Conservation (phyloP, 2,797 vertebrate species). For the Oreonectes daqikongensis region DNA sequence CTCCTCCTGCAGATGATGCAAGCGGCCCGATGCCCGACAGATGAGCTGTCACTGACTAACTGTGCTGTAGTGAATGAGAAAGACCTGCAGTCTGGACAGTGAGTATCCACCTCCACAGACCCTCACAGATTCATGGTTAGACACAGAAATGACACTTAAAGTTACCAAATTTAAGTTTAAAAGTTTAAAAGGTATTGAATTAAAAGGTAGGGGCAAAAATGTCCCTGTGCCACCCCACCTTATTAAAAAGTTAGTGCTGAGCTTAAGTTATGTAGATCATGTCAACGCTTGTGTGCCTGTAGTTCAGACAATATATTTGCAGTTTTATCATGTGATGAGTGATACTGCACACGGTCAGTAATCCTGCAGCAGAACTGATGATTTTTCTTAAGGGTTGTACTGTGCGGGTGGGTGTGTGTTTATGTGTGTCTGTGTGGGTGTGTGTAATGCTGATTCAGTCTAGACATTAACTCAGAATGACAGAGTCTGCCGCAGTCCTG, state of each 20-base stretch:
- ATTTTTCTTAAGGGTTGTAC: neutral
- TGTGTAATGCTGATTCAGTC: conserved; percentile 28
- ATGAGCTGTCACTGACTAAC: conserved; percentile 93
- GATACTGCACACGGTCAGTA: neutral
- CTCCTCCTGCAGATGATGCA: conserved; percentile 82
- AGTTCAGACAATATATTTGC: neutral
- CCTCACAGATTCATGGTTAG: neutral
- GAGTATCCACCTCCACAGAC: conserved; percentile 70
- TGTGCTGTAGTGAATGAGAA: conserved; percentile 95
- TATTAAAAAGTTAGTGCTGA: too few relatives aligned
- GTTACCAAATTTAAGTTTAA: neutral
- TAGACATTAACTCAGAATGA: conserved; percentile 45
- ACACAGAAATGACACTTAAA: neutral
- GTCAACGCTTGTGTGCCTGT: too few relatives aligned
- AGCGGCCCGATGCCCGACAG: conserved; percentile 92
- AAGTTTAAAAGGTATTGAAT: too few relatives aligned
- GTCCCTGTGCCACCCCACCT: neutral
- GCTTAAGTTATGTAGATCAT: too few relatives aligned
- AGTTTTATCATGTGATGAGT: neutral
- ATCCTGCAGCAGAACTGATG: neutral
- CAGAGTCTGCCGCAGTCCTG: conserved; percentile 42
- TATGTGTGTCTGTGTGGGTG: neutral
- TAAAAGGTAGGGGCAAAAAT: neutral
- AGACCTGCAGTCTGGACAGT: conserved; percentile 94
- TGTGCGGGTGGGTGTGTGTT: conserved; percentile 12